Evolutionary conservation across 2,888 invertebrate species (phyloP), one percentile per base, ranked within the genome.

Genomic region (Notodonta dromedarius): DNA sequence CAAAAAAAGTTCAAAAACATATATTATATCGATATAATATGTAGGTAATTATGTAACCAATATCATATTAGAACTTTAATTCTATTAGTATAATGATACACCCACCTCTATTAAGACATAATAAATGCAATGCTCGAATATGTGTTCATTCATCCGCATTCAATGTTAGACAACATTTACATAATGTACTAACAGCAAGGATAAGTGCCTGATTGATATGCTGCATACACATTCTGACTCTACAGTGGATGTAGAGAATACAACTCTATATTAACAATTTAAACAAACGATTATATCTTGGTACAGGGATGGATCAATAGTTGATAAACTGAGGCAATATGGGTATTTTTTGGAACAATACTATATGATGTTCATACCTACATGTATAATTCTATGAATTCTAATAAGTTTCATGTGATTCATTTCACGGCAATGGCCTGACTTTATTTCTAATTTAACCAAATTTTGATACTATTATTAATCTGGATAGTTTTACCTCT

Each of bases 161-260:
- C 67, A 60, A 69, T 57, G 66, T 67, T 51, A 61, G 46, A 62
- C 59, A 57, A 60, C 44, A 78, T 82, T 81, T 75, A 71, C 78
- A 83, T 84, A 82, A 77, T 77, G 65, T 65, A 69, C 70, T 75
- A 71, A 73, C 57, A 71, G 69, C 77, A 76, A 79, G 78, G 79
- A 67, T 83, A 77, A 76, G 62, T 69, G 70, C 62, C 72, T 70
- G 64, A 69, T 84, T 75, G 72, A 42, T 74, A 84, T 83, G 78
- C 83, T 39, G 56, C 55, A 62, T 74, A 71, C 39, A 71, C 42
- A 57, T 53, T 11, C 48, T 55, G 32, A 58, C 56, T 55, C 51
- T 35, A 52, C 46, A 58, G 56, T 55, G 53, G 58, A 32, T 11
- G 58, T 56, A 39, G 53, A 42, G 69, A 68, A 73, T 77, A 69